Base-by-base conservation (phyloP, 2,888 invertebrate species). In the Lasioglossum malachurum region DNA sequence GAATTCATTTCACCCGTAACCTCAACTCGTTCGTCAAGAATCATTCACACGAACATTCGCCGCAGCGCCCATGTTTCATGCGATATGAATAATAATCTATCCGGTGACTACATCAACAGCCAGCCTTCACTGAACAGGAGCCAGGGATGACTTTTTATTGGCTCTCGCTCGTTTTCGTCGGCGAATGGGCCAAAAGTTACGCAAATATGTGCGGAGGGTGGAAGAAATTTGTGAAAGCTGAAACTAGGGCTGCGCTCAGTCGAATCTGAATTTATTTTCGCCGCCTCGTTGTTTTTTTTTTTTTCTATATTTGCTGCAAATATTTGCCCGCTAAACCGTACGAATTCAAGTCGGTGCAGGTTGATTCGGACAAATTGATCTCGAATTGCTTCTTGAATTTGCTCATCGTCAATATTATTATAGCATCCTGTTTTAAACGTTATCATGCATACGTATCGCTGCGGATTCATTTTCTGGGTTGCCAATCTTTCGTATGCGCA, bases 1-100 rank as follows among this genome's bases (percentile, higher is more conserved):
- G 71, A 76, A 76, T n/a, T 35, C 72, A 57, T 82, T 64, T 79
- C 82, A 84, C 75, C 71, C 77, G 85, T 81, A 82, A 83, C 78
- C 83, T 84, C 82, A 69, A 80, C 75, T 82, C 86, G 81, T 88
- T 88, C 82, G 78, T 88, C 84, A 73, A 75, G 82, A 64, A 80
- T 77, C 83, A 83, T 89, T 88, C 83, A 83, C 89, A 88, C 90
- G 88, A 91, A 92, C 88, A 93, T 92, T 94, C 94, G 93, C 92
- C 93, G 94, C 94, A 94, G 94, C 94, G 94, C 94, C 94, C 94
- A 92, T 93, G 91, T 93, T 94, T 94, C 94, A 94, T 94, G 94
- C 94, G 94, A 94, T 93, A 93, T 93, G 93, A 94, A 94, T 94
- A 92, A 91, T 93, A 93, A 93, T 94, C 93, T 94, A 93, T 93